These are phyloP conservation scores for Venturia canescens DNA, from an alignment of 1,140 invertebrate genomes.

Conservation along the genomic window DNA sequence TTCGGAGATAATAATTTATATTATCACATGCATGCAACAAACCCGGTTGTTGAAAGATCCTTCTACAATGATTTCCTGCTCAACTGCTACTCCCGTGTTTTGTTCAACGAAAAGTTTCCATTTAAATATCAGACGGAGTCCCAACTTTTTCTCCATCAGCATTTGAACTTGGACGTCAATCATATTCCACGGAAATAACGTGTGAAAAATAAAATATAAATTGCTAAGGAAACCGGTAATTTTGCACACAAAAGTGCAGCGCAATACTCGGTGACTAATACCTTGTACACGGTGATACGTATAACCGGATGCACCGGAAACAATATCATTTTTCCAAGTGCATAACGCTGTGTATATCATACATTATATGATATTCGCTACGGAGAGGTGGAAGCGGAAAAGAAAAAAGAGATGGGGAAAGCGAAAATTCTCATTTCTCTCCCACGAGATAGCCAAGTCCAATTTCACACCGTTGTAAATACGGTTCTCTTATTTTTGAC, in stretches of 20 bases:
- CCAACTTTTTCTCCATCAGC: no score
- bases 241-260: conserved; percentile 21
- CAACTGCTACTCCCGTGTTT: no score
- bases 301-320: conserved; percentile 50
- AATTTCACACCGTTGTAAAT: conserved; percentile 76
- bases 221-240: conserved; percentile 8
- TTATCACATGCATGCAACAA: no score
- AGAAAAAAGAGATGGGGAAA: neutral
- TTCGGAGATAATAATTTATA: no score
- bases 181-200: no score
- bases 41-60: no score
- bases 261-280: conserved; percentile 14
- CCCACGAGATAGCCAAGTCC: conserved; percentile 68
- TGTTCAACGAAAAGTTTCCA: no score
- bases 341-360: conserved; percentile 31
- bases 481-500: conserved; percentile 72
- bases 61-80: no score
- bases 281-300: conserved; percentile 3
- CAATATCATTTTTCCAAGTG: conserved; percentile 70
- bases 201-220: neutral
- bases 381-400: neutral
- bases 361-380: neutral
- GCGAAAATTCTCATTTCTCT: conserved; percentile 69
- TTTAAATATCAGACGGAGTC: no score
- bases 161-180: no score